Percentiles rank a stretch among this genome's conserved stretches.
phyloP scores from a whole-genome alignment of 2,797 vertebrate species.

The Cuniculus paca region DNA sequence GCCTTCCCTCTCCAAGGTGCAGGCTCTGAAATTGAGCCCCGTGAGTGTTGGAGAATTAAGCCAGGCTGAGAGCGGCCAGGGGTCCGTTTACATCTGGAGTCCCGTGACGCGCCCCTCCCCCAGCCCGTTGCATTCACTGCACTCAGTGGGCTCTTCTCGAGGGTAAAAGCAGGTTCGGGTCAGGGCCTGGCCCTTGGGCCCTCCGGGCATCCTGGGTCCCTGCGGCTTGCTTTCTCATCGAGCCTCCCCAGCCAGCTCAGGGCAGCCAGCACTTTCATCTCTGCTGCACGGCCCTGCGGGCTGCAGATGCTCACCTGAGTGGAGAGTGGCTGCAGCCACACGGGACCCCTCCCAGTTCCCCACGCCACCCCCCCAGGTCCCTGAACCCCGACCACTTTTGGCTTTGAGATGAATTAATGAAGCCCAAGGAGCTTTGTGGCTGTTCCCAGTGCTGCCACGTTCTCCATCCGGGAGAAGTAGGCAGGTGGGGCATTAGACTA shows the following conservation, averaged over 20 bases:
- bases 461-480: not conserved
- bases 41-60: not conserved
- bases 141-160: not conserved
- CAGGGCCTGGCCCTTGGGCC: not conserved
- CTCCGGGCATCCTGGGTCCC: constrained; percentile 33
- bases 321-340: not conserved
- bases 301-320: not conserved
- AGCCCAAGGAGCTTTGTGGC: constrained; percentile 71
- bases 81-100: constrained; percentile 10
- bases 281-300: not conserved
- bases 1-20: not conserved
- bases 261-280: not conserved
- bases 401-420: constrained; percentile 66
- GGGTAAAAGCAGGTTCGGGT: not conserved
- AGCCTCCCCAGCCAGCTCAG: not conserved
- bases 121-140: not conserved
- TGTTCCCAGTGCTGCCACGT: constrained; percentile 21
- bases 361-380: rapidly evolving
- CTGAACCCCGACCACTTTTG: not conserved
- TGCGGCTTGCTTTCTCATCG: not conserved
- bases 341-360: not conserved
- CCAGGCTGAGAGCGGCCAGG: not conserved
- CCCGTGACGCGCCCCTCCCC: not conserved
- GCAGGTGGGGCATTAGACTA: not conserved
- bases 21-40: not conserved